Percentiles rank a stretch among this genome's conserved stretches.
phyloP scores from a whole-genome alignment of 2,797 vertebrate genomes.

The Tarsius wallacei region DNA sequence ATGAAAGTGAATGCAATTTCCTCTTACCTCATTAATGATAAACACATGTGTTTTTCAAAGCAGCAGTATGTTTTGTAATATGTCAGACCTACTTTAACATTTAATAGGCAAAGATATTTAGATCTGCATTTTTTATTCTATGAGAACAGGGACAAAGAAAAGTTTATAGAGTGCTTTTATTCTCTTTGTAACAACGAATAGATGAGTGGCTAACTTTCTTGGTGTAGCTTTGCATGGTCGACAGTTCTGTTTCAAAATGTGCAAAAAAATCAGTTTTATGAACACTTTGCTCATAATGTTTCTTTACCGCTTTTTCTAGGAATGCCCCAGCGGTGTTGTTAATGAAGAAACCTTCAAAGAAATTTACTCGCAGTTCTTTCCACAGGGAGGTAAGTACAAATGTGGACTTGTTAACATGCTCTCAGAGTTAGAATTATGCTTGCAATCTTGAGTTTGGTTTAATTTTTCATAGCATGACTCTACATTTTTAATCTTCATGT shows the following conservation, averaged over 20 bases:
- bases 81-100: neutral
- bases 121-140: neutral
- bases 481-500: conserved; percentile 62
- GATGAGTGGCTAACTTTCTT: neutral
- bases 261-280: conserved; percentile 29
- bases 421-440: conserved; percentile 54
- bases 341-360: conserved; percentile 99
- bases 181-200: neutral
- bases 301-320: conserved; percentile 91
- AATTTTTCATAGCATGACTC: conserved; percentile 51
- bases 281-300: conserved; percentile 68
- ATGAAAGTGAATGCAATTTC: neutral
- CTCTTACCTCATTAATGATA: neutral
- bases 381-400: conserved; percentile 97
- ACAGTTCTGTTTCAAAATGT: conserved; percentile 58
- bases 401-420: conserved; percentile 52
- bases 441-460: conserved; percentile 65
- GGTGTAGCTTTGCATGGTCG: neutral
- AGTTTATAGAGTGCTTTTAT: neutral
- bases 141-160: neutral
- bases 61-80: neutral
- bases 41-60: neutral
- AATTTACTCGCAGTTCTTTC: conserved; percentile 99
- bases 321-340: conserved; percentile 98
- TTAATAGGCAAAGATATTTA: neutral